Conservation (phyloP, 2,888 invertebrate genomes). For the Urechis unicinctus region DNA sequence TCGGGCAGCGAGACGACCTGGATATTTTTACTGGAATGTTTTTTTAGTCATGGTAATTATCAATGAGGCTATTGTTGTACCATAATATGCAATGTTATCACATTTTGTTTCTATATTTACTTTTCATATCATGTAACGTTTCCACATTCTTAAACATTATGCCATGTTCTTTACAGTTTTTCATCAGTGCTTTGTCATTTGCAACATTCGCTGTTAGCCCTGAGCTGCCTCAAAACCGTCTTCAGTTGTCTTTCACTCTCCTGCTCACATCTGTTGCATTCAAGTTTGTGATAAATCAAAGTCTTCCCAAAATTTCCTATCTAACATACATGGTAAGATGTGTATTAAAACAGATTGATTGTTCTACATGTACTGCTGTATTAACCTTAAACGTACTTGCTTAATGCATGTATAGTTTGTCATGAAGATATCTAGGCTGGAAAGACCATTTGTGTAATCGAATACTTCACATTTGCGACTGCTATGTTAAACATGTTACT, state of each 20-base stretch:
- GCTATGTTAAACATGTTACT: too few relatives aligned
- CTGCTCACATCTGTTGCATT: constrained; percentile 45
- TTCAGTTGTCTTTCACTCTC: constrained; percentile 44
- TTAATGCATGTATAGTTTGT: too few relatives aligned
- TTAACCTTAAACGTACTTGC: too few relatives aligned
- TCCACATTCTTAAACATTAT: background rate
- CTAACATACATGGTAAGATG: constrained; percentile 44
- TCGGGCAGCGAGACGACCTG: constrained; percentile 37
- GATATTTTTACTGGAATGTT: constrained; percentile 47
- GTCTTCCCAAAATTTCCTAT: constrained; percentile 47
- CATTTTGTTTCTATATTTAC: background rate
- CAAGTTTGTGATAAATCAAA: constrained; percentile 47
- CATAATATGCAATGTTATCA: background rate
- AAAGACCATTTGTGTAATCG: too few relatives aligned
- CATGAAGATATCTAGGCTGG: too few relatives aligned
- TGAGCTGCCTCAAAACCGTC: constrained; percentile 35
- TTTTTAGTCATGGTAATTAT: constrained; percentile 39
- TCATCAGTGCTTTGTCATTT: constrained; percentile 40
- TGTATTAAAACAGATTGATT: too few relatives aligned
- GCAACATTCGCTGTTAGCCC: constrained; percentile 42
- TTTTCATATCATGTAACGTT: background rate
- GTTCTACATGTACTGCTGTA: too few relatives aligned
- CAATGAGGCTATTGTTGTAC: background rate
- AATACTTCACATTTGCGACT: too few relatives aligned
- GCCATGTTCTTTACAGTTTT: constrained; percentile 28